These are phyloP conservation scores for Loris lydekkerianus DNA, from an alignment of 2,797 vertebrate genomes.

Conservation along the genomic window DNA sequence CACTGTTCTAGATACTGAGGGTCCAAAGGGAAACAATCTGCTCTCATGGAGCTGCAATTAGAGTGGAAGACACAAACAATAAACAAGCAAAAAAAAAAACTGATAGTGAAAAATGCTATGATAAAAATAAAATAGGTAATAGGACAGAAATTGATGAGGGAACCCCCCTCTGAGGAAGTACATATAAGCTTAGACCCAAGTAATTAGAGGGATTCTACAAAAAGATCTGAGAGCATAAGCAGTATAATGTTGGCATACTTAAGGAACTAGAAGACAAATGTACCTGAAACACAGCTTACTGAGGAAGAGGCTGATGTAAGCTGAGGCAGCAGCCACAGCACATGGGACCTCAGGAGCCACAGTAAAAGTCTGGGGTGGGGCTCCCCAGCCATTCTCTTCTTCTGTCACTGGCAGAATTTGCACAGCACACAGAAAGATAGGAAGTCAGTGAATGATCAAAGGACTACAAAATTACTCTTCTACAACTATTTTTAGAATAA, in stretches of 20 bases:
- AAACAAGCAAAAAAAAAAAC: background rate
- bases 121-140: background rate
- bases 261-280: background rate
- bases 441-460: background rate
- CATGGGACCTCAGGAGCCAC: background rate
- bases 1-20: background rate
- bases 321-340: background rate
- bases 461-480: background rate
- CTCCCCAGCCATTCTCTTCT: no score
- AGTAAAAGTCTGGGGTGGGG: background rate
- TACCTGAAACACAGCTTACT: background rate
- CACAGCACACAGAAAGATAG: background rate
- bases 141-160: background rate
- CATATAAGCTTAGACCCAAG: background rate
- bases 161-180: background rate
- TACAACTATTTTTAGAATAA: background rate
- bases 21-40: background rate
- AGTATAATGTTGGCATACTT: background rate
- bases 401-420: accelerated
- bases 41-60: background rate
- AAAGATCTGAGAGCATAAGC: background rate
- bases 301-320: background rate
- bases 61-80: background rate
- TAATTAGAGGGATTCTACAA: background rate
- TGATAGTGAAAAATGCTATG: background rate